Conservation (phyloP, 1,140 invertebrate species). For the Drosophila orosa region DNA sequence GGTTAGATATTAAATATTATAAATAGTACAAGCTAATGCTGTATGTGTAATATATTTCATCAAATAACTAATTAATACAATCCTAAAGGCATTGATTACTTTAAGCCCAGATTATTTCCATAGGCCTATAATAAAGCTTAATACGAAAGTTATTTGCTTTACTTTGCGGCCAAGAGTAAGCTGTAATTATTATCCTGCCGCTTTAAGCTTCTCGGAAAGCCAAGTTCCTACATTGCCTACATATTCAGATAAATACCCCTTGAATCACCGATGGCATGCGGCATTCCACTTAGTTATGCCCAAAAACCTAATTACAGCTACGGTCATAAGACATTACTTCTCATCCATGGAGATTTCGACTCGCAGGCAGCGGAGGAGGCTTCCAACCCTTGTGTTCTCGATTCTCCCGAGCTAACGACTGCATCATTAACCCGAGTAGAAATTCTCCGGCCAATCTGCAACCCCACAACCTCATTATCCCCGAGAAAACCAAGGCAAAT, state of each 20-base stretch:
- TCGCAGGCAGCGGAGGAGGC: background rate
- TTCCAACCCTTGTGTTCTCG: slow-evolving; percentile 16
- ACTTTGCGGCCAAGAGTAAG: background rate
- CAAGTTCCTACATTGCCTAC: background rate
- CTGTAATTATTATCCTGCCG: background rate
- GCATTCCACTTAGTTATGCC: slow-evolving; percentile 44
- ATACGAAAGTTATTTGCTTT: background rate
- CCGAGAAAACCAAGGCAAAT: slow-evolving; percentile 55
- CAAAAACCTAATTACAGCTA: slow-evolving; percentile 49
- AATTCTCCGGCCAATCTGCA: slow-evolving; percentile 5
- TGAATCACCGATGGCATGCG: slow-evolving; percentile 12
- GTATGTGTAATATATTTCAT: background rate
- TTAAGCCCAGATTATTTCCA: background rate
- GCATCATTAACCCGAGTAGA: slow-evolving; percentile 62
- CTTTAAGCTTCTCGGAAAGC: background rate
- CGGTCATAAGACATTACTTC: slow-evolving; percentile 50
- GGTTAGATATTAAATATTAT: no score
- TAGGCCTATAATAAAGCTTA: no score
- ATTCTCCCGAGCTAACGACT: slow-evolving; percentile 65
- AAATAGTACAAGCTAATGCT: background rate
- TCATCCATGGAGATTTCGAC: slow-evolving; percentile 19
- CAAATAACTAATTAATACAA: background rate
- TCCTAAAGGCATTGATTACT: background rate
- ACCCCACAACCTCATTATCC: slow-evolving; percentile 65
- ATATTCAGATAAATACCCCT: slow-evolving; percentile 16